Conservation (phyloP, 1,140 invertebrate genomes). For the Macrostomum lignano region DNA sequence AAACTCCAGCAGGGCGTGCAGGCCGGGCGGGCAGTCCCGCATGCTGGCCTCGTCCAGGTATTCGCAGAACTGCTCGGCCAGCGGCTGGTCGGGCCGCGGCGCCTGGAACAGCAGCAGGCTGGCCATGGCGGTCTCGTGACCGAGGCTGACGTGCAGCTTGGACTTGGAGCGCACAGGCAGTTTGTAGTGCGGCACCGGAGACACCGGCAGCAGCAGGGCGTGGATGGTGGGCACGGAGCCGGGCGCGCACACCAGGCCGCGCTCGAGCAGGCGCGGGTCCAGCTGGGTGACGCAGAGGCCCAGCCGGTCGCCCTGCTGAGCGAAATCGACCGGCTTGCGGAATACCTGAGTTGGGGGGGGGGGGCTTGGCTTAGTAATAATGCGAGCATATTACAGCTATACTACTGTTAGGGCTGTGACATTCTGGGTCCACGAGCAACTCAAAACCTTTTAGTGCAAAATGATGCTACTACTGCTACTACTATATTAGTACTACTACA, state of each 20-base stretch:
- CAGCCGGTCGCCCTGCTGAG: constrained; percentile 37
- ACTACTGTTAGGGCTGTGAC: too few relatives aligned
- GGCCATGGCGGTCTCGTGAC: constrained; percentile 40
- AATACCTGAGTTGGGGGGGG: constrained; percentile 48
- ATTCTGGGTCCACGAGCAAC: too few relatives aligned
- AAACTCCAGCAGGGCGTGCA: constrained; percentile 37
- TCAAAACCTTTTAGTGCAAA: too few relatives aligned
- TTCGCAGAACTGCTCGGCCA: constrained; percentile 24
- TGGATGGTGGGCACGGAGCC: constrained; percentile 4
- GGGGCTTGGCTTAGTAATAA: too few relatives aligned
- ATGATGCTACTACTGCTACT: too few relatives aligned
- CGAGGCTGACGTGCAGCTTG: constrained; percentile 42
- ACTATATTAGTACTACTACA: too few relatives aligned
- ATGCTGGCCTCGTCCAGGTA: constrained; percentile 24
- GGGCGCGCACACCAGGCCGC: constrained; percentile 35
- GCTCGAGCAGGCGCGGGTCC: constrained; percentile 39
- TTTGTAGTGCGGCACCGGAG: constrained; percentile 29
- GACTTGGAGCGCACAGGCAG: constrained; percentile 24
- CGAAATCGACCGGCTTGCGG: constrained; percentile 33
- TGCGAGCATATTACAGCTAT: too few relatives aligned
- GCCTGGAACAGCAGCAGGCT: constrained; percentile 32
- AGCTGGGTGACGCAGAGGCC: constrained; percentile 46
- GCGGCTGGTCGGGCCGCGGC: constrained; percentile 9
- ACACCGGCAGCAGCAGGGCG: constrained; percentile 12
- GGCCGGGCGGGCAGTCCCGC: neutral